A percentile compares a stretch with the other conserved stretches of the same genome.
Evolutionary conservation across 1,140 invertebrate species (phyloP).

Genomic region (Bombus ignitus): DNA sequence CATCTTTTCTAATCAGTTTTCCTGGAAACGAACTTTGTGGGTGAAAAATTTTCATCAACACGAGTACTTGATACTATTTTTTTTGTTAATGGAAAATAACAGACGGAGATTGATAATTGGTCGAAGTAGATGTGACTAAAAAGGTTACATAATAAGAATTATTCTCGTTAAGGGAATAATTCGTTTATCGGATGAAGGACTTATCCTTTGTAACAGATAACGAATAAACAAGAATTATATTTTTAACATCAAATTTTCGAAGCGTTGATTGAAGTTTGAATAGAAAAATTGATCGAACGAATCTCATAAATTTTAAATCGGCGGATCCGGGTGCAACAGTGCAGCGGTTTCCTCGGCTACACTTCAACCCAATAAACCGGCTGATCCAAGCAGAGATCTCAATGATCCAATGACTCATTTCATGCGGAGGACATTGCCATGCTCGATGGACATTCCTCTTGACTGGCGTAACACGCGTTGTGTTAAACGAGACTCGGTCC

Average conservation of each 20-base stretch:
- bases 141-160: too few relatives aligned
- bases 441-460: slow-evolving; percentile 34
- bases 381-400: not conserved
- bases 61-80: not conserved
- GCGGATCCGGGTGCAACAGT: slow-evolving; percentile 16
- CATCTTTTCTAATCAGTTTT: not conserved
- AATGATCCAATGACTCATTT: slow-evolving; percentile 24
- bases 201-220: not conserved
- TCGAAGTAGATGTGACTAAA: not conserved
- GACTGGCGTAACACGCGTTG: slow-evolving; percentile 26
- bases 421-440: slow-evolving; percentile 20
- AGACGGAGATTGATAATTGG: not conserved
- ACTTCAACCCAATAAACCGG: slow-evolving; percentile 14
- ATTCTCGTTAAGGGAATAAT: not conserved
- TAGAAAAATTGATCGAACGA: too few relatives aligned
- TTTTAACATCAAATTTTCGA: too few relatives aligned
- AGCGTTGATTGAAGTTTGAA: too few relatives aligned
- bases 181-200: not conserved
- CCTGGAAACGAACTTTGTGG: not conserved
- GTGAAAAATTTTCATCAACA: not conserved
- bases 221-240: not conserved
- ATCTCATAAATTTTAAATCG: not conserved
- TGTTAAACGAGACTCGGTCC: slow-evolving; percentile 16
- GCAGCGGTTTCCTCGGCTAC: not conserved
- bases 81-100: too few relatives aligned